Conservation (phyloP, 1,140 invertebrate species). For the Hyles vespertilio region DNA sequence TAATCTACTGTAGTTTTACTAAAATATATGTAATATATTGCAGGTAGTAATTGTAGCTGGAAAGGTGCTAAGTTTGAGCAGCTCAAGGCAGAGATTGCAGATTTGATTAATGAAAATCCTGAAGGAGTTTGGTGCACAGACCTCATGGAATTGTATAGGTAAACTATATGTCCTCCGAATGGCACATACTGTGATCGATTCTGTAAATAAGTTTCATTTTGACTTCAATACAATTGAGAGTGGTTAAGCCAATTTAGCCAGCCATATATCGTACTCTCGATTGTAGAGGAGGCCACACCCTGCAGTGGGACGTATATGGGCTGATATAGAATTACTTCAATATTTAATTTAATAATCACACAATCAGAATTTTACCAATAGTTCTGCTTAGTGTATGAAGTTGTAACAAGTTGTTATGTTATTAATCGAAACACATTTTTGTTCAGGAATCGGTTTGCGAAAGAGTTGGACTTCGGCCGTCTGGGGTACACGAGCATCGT, state of each 20-base stretch:
- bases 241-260: too few relatives aligned
- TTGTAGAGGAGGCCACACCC: too few relatives aligned
- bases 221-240: too few relatives aligned
- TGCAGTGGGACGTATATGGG: too few relatives aligned
- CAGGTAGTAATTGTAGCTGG: too few relatives aligned
- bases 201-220: too few relatives aligned
- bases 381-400: background rate
- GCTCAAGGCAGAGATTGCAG: slow-evolving; percentile 35
- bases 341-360: too few relatives aligned
- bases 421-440: background rate
- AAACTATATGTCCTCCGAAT: background rate
- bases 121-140: slow-evolving; percentile 48
- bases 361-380: background rate
- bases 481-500: slow-evolving; percentile 48
- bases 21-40: too few relatives aligned
- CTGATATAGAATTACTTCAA: too few relatives aligned
- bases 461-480: slow-evolving; percentile 47
- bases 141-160: slow-evolving; percentile 44
- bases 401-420: background rate
- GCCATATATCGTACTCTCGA: too few relatives aligned
- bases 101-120: slow-evolving; percentile 31
- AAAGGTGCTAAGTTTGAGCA: slow-evolving; percentile 25
- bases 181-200: too few relatives aligned
- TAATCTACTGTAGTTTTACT: too few relatives aligned
- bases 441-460: slow-evolving; percentile 38